Conservation (phyloP, 2,113 vertebrate genomes). For the Ptychochromis oligacanthus region DNA sequence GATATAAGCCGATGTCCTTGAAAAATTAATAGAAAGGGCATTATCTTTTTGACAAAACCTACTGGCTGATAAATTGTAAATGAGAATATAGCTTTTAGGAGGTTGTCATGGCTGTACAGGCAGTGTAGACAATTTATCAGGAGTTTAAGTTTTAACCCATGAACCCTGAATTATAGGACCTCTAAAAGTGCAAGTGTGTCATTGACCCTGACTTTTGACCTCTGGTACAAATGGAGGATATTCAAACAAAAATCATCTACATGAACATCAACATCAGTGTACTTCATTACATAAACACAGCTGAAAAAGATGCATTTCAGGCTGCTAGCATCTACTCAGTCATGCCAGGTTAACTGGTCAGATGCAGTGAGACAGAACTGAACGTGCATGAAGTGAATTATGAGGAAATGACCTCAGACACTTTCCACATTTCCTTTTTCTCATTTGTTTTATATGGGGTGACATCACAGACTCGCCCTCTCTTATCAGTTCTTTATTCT, state of each 20-base stretch:
- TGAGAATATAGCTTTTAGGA: not conserved
- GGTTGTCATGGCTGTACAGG: not conserved
- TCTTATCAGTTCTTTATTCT: constrained; percentile 61
- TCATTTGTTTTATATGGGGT: constrained; percentile 41
- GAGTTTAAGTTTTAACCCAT: not conserved
- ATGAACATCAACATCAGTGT: too few species aligned
- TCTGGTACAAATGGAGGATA: not conserved
- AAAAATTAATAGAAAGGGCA: not conserved
- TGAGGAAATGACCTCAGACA: constrained; percentile 62
- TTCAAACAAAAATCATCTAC: not conserved
- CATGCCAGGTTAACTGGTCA: not conserved
- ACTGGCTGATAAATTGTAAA: not conserved
- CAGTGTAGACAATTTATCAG: not conserved
- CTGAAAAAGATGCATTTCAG: not conserved
- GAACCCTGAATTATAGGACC: not conserved
- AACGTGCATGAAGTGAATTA: constrained; percentile 42
- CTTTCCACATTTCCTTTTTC: constrained; percentile 37
- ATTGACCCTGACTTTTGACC: not conserved
- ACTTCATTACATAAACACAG: not conserved
- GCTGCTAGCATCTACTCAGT: not conserved
- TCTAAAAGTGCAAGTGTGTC: not conserved
- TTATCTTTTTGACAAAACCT: not conserved
- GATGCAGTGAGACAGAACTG: not conserved
- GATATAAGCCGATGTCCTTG: not conserved
- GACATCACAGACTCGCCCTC: constrained; percentile 61